phyloP scores from a whole-genome alignment of 2,113 vertebrate species.

The Carettochelys insculpta region DNA sequence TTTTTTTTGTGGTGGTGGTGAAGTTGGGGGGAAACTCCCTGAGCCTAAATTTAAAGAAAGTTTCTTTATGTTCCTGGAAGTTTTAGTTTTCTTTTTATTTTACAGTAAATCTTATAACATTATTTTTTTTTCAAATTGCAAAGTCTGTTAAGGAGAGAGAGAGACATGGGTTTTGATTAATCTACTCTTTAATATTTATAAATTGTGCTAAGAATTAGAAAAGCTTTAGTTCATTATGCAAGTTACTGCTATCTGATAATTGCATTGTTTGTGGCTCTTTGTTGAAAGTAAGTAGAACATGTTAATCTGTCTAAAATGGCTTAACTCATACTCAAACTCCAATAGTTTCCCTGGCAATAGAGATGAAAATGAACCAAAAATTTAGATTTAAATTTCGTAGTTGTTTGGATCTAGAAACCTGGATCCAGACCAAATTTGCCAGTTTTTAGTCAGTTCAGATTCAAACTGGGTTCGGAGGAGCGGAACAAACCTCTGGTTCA shows the following conservation, averaged over 20 bases:
- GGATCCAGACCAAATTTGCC: no score
- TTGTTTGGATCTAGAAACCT: no score
- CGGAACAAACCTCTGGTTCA: not conserved
- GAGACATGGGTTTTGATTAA: not conserved
- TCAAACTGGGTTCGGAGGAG: not conserved
- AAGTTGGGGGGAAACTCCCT: fast-evolving
- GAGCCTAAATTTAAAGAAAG: not conserved
- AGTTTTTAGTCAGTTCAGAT: not conserved
- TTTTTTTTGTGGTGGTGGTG: no score
- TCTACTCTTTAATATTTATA: not conserved
- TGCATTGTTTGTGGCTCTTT: not conserved
- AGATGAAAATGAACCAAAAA: not conserved
- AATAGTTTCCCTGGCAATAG: not conserved
- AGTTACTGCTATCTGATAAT: not conserved
- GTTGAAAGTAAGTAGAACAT: not conserved
- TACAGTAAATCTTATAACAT: not conserved
- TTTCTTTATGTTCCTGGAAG: not conserved
- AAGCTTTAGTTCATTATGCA: not conserved
- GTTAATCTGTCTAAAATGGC: not conserved
- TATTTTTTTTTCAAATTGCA: not conserved
- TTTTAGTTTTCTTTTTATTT: not conserved
- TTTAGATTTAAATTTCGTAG: not conserved
- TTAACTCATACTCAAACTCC: not conserved
- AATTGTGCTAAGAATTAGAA: not conserved
- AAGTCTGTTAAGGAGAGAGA: not conserved